Evolutionary conservation across 2,797 vertebrate genomes (phyloP), one percentile per base, ranked within the genome.

Genomic region (Kryptopterus vitreolus): DNA sequence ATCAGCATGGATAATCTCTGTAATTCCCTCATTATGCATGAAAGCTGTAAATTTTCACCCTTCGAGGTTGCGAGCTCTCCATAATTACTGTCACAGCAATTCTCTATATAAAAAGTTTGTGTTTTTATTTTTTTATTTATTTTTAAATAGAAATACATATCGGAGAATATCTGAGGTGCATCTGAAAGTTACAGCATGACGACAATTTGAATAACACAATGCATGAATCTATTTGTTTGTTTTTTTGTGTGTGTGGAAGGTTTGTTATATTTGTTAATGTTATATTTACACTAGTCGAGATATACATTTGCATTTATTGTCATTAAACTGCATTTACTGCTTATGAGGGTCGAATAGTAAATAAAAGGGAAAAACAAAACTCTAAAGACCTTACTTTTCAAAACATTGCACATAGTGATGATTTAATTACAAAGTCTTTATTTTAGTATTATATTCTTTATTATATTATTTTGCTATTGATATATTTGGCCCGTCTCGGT

Each of bases 1-100:
- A 70, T 16, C 33, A 52, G 79, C 29, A 50, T 81, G 76, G 84
- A 77, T 82, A 70, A 82, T 83, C 70, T 53, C 26, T 31, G 50
- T 72, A 53, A 84, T 76, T 76, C 46, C 80, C 46, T 38, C 59
- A 75, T 76, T 50, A 46, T 53, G 77, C 35, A 55, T 75, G 43
- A 48, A 71, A 73, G 69, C 76, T 29, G 16, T 50, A 69, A 26
- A 69, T 16, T 69, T 55, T 74, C 52, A 69, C 33, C 63, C 61
- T 74, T 73, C 43, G 57, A 55, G 12, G 46, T 57, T 72, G 70
- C 61, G 50, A 18, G 35, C 68, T 69, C 24, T 71, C 20, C 31
- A 57, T 75, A 75, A 80, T 75, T 69, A 50, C 66, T 50, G 24
- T 69, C 66, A 69, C 2, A 15, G 13, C 46, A 26, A 6, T 48